These are phyloP conservation scores for Phainopepla nitens DNA, from an alignment of 2,113 vertebrate genomes.

Conservation along the genomic window DNA sequence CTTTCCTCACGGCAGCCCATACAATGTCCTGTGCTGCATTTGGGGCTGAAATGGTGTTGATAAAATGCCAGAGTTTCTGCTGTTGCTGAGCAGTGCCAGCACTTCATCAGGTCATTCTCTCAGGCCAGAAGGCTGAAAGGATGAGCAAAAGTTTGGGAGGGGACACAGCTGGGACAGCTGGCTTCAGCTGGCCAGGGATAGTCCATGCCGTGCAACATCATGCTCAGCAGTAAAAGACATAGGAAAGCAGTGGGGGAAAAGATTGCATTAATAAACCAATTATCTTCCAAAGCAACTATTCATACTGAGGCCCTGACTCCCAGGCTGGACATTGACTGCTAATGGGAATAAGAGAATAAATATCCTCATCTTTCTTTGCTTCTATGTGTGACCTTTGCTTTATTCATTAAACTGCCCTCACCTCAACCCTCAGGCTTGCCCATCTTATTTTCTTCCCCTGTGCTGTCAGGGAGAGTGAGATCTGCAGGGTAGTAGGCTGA, in stretches of 20 bases:
- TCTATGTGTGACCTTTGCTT: rapidly evolving
- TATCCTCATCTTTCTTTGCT: not conserved
- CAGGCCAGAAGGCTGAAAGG: not conserved
- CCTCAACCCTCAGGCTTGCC: not conserved
- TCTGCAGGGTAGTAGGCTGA: not conserved
- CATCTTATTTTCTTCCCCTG: not conserved
- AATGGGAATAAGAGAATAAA: not conserved
- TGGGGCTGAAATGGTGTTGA: not conserved
- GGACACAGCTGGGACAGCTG: not conserved
- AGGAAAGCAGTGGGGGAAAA: rapidly evolving
- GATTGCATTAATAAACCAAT: not conserved
- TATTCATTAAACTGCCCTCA: not conserved
- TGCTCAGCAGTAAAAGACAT: not conserved
- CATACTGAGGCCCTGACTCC: not conserved
- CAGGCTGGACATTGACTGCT: not conserved
- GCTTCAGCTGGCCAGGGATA: not conserved
- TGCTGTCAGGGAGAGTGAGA: not conserved
- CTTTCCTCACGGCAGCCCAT: not conserved
- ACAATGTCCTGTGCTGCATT: not conserved
- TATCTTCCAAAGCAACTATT: not conserved
- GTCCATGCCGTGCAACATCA: not conserved
- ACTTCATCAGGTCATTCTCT: not conserved
- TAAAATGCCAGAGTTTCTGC: not conserved
- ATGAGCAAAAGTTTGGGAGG: not conserved
- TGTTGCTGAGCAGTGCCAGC: not conserved